Conservation (phyloP, 2,888 invertebrate genomes). For the Dendrolimus houi region DNA sequence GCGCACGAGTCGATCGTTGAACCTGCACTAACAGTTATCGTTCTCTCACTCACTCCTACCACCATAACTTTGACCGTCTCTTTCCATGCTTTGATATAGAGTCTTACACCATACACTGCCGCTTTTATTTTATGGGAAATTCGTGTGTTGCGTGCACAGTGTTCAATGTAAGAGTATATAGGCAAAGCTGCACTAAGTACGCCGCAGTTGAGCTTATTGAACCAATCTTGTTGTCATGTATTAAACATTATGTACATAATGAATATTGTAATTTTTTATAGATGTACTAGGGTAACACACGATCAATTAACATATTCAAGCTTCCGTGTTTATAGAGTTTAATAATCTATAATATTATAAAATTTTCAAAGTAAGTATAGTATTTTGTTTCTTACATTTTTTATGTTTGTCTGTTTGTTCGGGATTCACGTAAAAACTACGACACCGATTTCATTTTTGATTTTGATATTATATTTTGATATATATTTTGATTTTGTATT, state of each 20-base stretch:
- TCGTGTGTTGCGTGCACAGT: constrained; percentile 13
- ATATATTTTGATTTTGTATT: too few relatives aligned
- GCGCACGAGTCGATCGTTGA: constrained; percentile 71
- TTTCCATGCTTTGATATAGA: constrained; percentile 14
- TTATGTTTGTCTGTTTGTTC: too few relatives aligned
- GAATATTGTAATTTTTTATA: constrained; percentile 26
- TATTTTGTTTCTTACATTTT: too few relatives aligned
- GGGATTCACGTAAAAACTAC: too few relatives aligned
- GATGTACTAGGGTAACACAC: not conserved
- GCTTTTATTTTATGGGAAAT: constrained; percentile 40
- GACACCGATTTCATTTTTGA: too few relatives aligned
- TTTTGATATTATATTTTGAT: too few relatives aligned
- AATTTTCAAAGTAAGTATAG: too few relatives aligned
- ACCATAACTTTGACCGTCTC: constrained; percentile 26
- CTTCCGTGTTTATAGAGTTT: not conserved
- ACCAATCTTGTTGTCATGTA: constrained; percentile 33
- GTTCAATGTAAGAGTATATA: constrained; percentile 28
- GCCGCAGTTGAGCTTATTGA: constrained; percentile 21
- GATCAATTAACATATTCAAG: not conserved
- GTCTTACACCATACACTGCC: constrained; percentile 35
- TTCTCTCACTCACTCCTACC: constrained; percentile 39
- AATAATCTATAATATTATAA: not conserved
- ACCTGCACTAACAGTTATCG: constrained; percentile 57
- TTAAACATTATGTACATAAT: constrained; percentile 24
- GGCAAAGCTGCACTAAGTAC: constrained; percentile 10